phyloP scores from a whole-genome alignment of 2,797 vertebrate genomes.

The Toxotes lorentzi region DNA sequence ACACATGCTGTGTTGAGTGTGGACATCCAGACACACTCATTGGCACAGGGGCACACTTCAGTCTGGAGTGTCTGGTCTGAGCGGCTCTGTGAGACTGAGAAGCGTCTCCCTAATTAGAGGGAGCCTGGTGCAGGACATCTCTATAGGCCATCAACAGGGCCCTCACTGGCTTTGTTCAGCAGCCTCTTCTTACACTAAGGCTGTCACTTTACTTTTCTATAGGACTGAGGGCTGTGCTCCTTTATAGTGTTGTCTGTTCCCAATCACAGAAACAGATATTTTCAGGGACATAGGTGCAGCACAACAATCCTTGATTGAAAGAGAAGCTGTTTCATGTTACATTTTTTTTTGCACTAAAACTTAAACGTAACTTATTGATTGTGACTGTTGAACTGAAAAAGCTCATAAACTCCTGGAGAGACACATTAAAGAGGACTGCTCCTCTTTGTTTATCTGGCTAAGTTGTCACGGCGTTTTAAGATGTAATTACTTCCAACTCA shows the following conservation, averaged over 20 bases:
- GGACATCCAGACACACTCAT: slow-evolving; percentile 71
- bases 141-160: slow-evolving; percentile 74
- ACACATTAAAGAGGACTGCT: slow-evolving; percentile 46
- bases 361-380: slow-evolving; percentile 40
- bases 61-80: slow-evolving; percentile 81
- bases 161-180: slow-evolving; percentile 78
- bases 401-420: slow-evolving; percentile 51
- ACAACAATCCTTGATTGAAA: slow-evolving; percentile 4
- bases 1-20: slow-evolving; percentile 53
- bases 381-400: slow-evolving; percentile 19
- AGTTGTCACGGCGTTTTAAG: slow-evolving; percentile 72
- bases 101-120: slow-evolving; percentile 82
- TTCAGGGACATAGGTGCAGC: slow-evolving; percentile 34
- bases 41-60: slow-evolving; percentile 80
- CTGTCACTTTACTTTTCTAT: slow-evolving; percentile 84
- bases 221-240: slow-evolving; percentile 64
- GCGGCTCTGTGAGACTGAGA: slow-evolving; percentile 72
- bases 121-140: slow-evolving; percentile 79
- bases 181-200: slow-evolving; percentile 70
- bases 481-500: slow-evolving; percentile 79
- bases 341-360: slow-evolving; percentile 29
- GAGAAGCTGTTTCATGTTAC: slow-evolving; percentile 3
- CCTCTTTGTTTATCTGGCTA: slow-evolving; percentile 63
- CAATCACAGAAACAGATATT: slow-evolving; percentile 49
- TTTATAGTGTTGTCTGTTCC: slow-evolving; percentile 56